Evolutionary conservation across 2,797 vertebrate species (phyloP), one percentile per base, ranked within the genome.

Genomic region (Coendou prehensilis): DNA sequence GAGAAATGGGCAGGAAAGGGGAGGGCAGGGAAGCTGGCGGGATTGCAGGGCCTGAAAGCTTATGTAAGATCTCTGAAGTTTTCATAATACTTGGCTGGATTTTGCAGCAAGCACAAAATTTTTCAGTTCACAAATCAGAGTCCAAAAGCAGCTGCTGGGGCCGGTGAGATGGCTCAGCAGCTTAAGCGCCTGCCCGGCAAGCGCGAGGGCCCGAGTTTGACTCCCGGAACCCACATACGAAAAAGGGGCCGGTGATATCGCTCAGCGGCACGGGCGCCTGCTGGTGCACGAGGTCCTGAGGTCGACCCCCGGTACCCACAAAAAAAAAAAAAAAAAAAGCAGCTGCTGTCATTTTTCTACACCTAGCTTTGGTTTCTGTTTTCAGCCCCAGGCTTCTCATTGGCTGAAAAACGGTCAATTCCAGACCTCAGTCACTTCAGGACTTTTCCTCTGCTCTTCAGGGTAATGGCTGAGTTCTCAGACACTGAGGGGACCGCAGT

Each of bases 121-220:
- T 89, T 82, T 89, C 54, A n/a, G 59, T 76, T 33, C 30, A 91
- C 37, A 92, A 85, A 81, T 57, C 80, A 52, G 67, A 78, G 61
- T 73, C 56, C 56, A 83, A 50, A 30, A 87, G 37, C 64, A 61
- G 47, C 56, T 69, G 7, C 14, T 41, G 59, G 37, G 37, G 37
- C 37, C 37, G 37, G 37, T 41, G 37, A 41, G 37, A 41, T 41
- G 37, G 37, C 37, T 41, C 37, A 41, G 37, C 37, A 41, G 37
- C 37, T 41, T 41, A 41, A 41, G 37, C 37, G 37, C 37, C 37
- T 41, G 37, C 37, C 37, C 37, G 37, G 37, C 37, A 41, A 41
- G 37, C 37, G 37, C 37, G 37, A 41, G 37, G 37, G 37, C 37
- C 37, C 37, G 37, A 41, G 37, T 41, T 41, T 41, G 37, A 41